Conservation (phyloP, 64 coral and sea anemone species). For the Actinia tenebrosa region DNA sequence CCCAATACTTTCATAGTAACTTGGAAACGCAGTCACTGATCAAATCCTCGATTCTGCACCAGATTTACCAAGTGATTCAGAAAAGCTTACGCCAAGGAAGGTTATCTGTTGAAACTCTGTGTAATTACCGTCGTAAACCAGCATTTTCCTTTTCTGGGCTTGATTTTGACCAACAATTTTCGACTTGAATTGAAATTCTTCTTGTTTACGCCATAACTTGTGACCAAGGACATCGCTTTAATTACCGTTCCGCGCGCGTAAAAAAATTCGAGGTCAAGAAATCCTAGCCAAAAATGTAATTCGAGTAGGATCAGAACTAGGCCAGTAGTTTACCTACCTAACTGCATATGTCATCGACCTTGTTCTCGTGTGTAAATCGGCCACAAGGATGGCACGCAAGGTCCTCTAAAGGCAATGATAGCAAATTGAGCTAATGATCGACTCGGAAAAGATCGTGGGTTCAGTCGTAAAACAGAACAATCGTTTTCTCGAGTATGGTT, state of each 20-base stretch:
- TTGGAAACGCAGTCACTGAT: neutral
- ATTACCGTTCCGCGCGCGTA: neutral
- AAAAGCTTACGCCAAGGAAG: neutral
- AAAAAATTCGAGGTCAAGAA: neutral
- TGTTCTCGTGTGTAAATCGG: neutral
- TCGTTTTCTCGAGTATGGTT: neutral
- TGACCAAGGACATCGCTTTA: neutral
- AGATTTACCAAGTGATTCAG: neutral
- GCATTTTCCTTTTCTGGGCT: neutral
- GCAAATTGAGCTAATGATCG: neutral
- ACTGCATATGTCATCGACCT: neutral
- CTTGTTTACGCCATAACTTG: neutral
- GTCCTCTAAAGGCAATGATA: neutral
- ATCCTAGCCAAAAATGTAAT: neutral
- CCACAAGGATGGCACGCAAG: neutral
- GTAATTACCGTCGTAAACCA: neutral
- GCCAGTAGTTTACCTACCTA: slow-evolving; percentile 8
- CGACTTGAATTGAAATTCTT: neutral
- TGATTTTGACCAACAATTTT: neutral
- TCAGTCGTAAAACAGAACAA: neutral
- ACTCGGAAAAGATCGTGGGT: neutral
- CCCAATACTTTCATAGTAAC: neutral
- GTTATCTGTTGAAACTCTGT: neutral
- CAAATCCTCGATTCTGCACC: neutral
- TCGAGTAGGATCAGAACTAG: neutral